Percentiles rank a stretch among this genome's conserved stretches.
Conservation (phyloP, 2,888 invertebrate genomes). For the Trypoxylon attenuatum region DNA sequence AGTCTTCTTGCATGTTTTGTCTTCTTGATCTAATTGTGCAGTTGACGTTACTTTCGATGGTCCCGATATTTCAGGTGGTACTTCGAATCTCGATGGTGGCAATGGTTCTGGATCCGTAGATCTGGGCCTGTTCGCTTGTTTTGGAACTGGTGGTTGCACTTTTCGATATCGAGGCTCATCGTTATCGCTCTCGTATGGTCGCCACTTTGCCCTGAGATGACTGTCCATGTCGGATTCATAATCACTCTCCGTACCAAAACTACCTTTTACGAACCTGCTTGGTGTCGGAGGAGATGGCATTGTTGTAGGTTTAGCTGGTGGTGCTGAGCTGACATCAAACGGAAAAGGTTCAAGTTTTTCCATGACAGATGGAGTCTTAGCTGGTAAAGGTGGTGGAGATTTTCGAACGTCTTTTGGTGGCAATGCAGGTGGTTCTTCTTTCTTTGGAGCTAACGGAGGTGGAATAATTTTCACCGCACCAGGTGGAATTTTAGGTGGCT, state of each 20-base stretch:
- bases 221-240: slow-evolving; percentile 82
- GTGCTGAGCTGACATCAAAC: slow-evolving; percentile 70
- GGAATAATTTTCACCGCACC: slow-evolving; percentile 78
- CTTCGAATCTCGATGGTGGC: slow-evolving; percentile 77
- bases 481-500: slow-evolving; percentile 77
- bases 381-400: slow-evolving; percentile 73
- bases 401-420: slow-evolving; percentile 70
- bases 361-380: slow-evolving; percentile 54
- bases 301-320: slow-evolving; percentile 74
- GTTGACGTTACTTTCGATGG: slow-evolving; percentile 58
- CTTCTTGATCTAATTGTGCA: slow-evolving; percentile 48
- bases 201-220: slow-evolving; percentile 76
- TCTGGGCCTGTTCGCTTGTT: slow-evolving; percentile 74
- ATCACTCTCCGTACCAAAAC: slow-evolving; percentile 78
- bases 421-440: slow-evolving; percentile 72
- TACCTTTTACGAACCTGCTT: slow-evolving; percentile 77
- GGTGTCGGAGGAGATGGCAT: slow-evolving; percentile 78
- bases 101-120: slow-evolving; percentile 78
- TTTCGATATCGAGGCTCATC: slow-evolving; percentile 79
- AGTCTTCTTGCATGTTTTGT: slow-evolving; percentile 54
- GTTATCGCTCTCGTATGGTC: slow-evolving; percentile 80
- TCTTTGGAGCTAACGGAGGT: slow-evolving; percentile 64
- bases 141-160: slow-evolving; percentile 76
- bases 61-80: slow-evolving; percentile 68
- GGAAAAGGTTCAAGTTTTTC: slow-evolving; percentile 73